Evolutionary conservation across 2,113 vertebrate species (phyloP).

Genomic region (Hemichromis elongatus): DNA sequence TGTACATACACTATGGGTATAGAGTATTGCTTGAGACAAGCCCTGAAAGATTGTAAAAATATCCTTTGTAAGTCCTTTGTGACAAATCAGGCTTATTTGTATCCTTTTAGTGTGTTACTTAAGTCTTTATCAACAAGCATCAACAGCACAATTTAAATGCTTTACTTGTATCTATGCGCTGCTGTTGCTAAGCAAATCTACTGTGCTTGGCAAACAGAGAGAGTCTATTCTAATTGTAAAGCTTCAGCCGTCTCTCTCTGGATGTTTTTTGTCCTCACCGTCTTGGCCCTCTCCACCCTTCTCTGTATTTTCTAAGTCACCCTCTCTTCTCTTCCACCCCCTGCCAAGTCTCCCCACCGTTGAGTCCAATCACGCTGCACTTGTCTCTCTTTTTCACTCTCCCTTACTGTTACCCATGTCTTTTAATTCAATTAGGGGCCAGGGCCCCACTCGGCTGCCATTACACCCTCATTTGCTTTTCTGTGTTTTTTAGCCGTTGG

Average conservation of each 20-base stretch:
- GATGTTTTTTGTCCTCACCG: conserved; percentile 50
- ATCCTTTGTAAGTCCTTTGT: neutral
- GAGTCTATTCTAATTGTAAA: conserved; percentile 52
- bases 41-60: neutral
- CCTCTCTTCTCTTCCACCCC: conserved; percentile 4
- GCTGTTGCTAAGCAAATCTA: conserved; percentile 64
- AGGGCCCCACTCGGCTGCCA: conserved; percentile 83
- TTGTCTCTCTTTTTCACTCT: conserved; percentile 14
- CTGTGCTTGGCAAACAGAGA: conserved; percentile 47
- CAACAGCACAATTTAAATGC: conserved; percentile 9
- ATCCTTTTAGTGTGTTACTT: neutral
- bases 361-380: conserved; percentile 32
- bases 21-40: neutral
- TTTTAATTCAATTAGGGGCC: conserved; percentile 99
- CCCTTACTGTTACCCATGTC: conserved; percentile 55
- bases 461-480: conserved; percentile 87
- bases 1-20: neutral
- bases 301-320: conserved; percentile 42
- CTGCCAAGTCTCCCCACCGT: conserved; percentile 15
- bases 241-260: conserved; percentile 40
- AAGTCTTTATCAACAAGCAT: neutral
- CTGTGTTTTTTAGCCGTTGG: conserved; percentile 74
- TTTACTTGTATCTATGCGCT: conserved; percentile 1
- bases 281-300: conserved; percentile 39
- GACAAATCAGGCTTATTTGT: neutral